phyloP scores from a whole-genome alignment of 1,140 invertebrate genomes.

The Drosophila hydei region DNA sequence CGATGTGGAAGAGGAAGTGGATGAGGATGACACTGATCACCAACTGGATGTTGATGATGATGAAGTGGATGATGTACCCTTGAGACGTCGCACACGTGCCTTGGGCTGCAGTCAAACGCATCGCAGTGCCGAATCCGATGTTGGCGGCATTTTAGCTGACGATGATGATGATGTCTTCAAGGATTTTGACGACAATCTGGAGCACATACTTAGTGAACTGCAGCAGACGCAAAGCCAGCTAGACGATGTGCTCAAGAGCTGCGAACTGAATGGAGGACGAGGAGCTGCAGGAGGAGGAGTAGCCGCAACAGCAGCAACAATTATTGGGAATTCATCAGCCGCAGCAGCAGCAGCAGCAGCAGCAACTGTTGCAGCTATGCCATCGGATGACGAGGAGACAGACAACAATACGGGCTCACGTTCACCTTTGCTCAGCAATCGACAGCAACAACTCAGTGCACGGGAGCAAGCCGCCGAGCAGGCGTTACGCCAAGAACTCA shows the following conservation, averaged over 20 bases:
- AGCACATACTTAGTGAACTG: slow-evolving; percentile 69
- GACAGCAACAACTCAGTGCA: slow-evolving; percentile 50
- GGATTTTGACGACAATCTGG: slow-evolving; percentile 78
- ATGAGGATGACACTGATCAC: slow-evolving; percentile 13
- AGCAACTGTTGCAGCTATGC: background rate
- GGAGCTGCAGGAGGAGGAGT: background rate
- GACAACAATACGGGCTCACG: slow-evolving; percentile 86
- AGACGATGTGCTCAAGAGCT: slow-evolving; percentile 63
- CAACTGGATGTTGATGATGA: slow-evolving; percentile 78
- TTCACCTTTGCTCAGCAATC: slow-evolving; percentile 85
- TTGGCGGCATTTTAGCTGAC: slow-evolving; percentile 66
- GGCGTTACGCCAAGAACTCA: slow-evolving; percentile 64
- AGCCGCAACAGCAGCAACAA: background rate
- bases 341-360: background rate
- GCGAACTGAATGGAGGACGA: slow-evolving; percentile 20
- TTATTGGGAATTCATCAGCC: background rate
- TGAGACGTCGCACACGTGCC: slow-evolving; percentile 55
- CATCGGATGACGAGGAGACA: slow-evolving; percentile 83
- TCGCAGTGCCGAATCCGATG: slow-evolving; percentile 75
- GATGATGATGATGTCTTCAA: slow-evolving; percentile 83
- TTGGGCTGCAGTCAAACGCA: slow-evolving; percentile 74
- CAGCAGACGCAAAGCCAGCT: slow-evolving; percentile 68
- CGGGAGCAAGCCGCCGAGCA: slow-evolving; percentile 65
- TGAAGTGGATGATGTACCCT: slow-evolving; percentile 66
- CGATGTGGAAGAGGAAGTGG: slow-evolving; percentile 13